Evolutionary conservation across 2,888 invertebrate species (phyloP).

Genomic region (Aphodius sticticus): DNA sequence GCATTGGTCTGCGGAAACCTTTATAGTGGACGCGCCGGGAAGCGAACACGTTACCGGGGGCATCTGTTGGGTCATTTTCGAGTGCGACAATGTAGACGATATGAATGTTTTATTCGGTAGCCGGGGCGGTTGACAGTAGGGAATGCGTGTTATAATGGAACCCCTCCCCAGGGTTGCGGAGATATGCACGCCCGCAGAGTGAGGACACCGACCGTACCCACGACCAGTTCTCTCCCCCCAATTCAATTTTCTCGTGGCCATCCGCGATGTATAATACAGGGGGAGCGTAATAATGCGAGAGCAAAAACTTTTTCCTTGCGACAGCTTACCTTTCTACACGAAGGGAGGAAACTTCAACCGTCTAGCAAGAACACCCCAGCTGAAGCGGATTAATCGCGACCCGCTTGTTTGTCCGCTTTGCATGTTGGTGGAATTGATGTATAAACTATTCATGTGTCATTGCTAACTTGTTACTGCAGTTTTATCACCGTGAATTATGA

Average conservation of each 20-base stretch:
- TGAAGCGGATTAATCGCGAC: constrained; percentile 10
- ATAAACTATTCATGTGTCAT: constrained; percentile 18
- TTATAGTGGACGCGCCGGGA: not conserved
- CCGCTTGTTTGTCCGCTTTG: constrained; percentile 17
- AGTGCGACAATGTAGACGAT: constrained; percentile 47
- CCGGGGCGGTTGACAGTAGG: constrained; percentile 44
- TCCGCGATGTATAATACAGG: constrained; percentile 49
- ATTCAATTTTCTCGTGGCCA: constrained; percentile 52
- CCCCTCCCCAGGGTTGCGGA: constrained; percentile 45
- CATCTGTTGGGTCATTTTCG: constrained; percentile 47
- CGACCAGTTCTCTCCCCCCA: constrained; percentile 39
- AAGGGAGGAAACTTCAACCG: not conserved
- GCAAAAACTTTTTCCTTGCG: constrained; percentile 35
- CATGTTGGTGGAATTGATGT: constrained; percentile 16
- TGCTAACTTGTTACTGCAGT: not conserved
- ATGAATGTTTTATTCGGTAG: constrained; percentile 51
- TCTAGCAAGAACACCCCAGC: constrained; percentile 8
- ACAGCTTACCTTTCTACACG: constrained; percentile 8
- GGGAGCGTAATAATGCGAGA: constrained; percentile 43
- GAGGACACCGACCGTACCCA: constrained; percentile 44
- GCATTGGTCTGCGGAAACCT: not conserved
- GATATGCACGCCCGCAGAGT: constrained; percentile 49
- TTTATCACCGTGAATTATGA: not conserved
- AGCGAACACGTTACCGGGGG: constrained; percentile 24
- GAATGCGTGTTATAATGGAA: constrained; percentile 51